phyloP scores from a whole-genome alignment of 2,797 vertebrate species.

The Ptychobarbus kaznakovi region DNA sequence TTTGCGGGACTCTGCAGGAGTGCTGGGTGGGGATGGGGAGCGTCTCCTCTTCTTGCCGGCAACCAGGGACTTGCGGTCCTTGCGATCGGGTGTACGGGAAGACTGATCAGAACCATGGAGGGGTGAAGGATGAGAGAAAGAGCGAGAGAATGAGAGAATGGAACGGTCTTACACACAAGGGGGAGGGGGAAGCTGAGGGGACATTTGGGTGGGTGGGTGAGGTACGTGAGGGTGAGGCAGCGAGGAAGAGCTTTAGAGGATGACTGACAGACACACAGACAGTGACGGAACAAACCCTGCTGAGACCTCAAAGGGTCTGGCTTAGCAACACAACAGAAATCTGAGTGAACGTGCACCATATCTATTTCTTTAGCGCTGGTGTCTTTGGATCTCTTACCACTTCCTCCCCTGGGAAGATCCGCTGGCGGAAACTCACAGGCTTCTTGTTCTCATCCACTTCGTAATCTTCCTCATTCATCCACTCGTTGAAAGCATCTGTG shows the following conservation, averaged over 20 bases:
- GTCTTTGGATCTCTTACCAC: constrained; percentile 79
- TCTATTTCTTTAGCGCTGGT: neutral
- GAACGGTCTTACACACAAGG: constrained; percentile 77
- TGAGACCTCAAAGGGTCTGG: neutral
- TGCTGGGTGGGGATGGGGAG: constrained; percentile 92
- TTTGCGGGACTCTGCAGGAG: constrained; percentile 90
- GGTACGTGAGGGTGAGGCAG: constrained; percentile 55
- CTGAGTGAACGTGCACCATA: neutral
- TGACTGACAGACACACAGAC: constrained; percentile 67
- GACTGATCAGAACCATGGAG: constrained; percentile 86
- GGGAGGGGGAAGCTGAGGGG: constrained; percentile 58
- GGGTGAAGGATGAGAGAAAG: constrained; percentile 85
- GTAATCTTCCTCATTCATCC: constrained; percentile 99
- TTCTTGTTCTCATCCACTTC: constrained; percentile 96
- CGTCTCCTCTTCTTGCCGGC: constrained; percentile 92
- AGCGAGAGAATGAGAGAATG: constrained; percentile 84
- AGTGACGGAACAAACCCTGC: constrained; percentile 55
- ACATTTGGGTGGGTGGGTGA: constrained; percentile 60
- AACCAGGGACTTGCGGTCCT: constrained; percentile 92
- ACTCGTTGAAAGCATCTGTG: constrained; percentile 94
- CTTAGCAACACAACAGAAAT: neutral
- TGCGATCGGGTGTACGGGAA: constrained; percentile 94
- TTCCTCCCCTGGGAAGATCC: constrained; percentile 91
- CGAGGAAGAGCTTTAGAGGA: constrained; percentile 74
- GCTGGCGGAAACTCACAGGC: constrained; percentile 87